Conservation (phyloP, 2,113 vertebrate genomes). For the Pollimyrus isidori region DNA sequence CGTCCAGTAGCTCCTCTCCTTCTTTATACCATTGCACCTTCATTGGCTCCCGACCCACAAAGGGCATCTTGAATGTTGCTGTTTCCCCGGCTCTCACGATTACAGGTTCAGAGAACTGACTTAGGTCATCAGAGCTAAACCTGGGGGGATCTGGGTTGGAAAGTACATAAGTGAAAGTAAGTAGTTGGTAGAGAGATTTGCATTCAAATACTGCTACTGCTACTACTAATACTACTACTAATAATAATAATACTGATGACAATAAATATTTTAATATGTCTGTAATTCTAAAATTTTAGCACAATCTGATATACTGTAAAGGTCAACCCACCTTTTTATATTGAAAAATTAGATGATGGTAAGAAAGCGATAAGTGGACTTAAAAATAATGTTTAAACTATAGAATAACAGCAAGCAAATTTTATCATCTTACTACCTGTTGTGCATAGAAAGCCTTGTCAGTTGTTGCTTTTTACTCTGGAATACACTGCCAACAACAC, state of each 20-base stretch:
- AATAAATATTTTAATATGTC: neutral
- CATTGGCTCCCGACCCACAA: constrained; percentile 67
- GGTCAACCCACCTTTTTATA: neutral
- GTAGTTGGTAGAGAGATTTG: neutral
- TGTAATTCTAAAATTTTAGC: neutral
- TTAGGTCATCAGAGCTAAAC: constrained; percentile 59
- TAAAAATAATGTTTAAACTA: neutral
- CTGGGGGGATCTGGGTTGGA: constrained; percentile 66
- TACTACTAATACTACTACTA: too few species aligned
- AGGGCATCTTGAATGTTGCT: constrained; percentile 61
- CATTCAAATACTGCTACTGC: neutral
- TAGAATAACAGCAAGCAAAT: neutral
- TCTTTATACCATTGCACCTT: constrained; percentile 74
- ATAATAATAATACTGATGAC: neutral
- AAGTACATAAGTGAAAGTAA: neutral
- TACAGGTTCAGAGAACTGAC: constrained; percentile 60
- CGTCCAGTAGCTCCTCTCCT: constrained; percentile 56
- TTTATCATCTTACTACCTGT: neutral
- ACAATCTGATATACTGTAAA: neutral
- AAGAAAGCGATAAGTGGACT: neutral
- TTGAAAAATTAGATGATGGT: neutral
- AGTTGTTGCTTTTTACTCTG: neutral
- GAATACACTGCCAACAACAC: neutral
- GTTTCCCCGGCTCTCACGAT: constrained; percentile 66
- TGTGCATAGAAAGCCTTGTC: neutral